Evolutionary conservation across 2,888 invertebrate species (phyloP), one percentile per base, ranked within the genome.

Genomic region (Plutella xylostella): DNA sequence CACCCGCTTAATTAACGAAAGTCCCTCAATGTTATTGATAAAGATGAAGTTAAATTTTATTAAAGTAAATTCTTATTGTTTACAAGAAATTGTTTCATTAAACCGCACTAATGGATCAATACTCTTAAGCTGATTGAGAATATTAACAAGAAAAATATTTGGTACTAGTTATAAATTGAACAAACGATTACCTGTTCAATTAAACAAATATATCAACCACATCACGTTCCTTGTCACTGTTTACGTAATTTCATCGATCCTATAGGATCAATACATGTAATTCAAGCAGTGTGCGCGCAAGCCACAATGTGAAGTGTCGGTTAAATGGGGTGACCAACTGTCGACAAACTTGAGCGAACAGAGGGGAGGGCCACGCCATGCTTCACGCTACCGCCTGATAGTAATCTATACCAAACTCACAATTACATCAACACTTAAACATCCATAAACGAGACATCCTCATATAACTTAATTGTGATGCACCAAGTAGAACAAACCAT

Each of bases 271-370:
- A 66, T 66, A 70, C 61, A 63, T 67, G 72, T 39, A 70, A 74
- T 67, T 61, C 64, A 55, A 67, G 70, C 69, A 70, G 70, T 75
- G 74, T 70, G 76, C 73, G 68, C 75, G 71, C 79, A 77, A 75
- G 78, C 79, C 79, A 78, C 77, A 79, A 77, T 76, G 71, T 78
- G 74, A 80, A 82, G 78, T 80, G 75, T 71, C 63, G 70, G 80
- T 78, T 72, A 74, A 72, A 79, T 74, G 68, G 78, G 82, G 80
- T 78, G 80, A 80, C 83, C 83, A 83, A 83, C 83, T 83, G 83
- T 78, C 83, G 77, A 66, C 67, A 65, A 70, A 72, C 71, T 44
- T 30, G 40, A 40, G 31, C 35, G 43, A 61, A 69, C 30, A 68
- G 65, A 65, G 82, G 80, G 76, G 69, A 65, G 68, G 65, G 66